A percentile compares a stretch with the other conserved stretches of the same genome.
These are phyloP conservation scores for Frieseomelitta varia DNA, from an alignment of 1,140 invertebrate species.

Conservation along the genomic window DNA sequence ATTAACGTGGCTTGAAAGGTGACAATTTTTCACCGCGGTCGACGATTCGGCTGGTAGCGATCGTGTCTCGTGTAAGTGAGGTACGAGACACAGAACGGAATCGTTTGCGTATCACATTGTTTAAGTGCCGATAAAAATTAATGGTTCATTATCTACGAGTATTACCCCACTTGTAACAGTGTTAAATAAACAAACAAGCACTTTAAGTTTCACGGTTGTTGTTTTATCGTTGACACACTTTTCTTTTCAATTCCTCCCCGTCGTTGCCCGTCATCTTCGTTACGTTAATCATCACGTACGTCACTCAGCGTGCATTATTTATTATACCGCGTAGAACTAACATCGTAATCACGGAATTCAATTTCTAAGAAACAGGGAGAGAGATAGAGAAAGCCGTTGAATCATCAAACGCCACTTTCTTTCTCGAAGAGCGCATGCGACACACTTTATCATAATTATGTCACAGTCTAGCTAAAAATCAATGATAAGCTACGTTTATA, in stretches of 20 bases:
- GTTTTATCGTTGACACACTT: conserved; percentile 48
- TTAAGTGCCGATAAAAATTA: conserved; percentile 60
- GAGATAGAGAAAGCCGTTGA: neutral
- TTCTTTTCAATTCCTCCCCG: conserved; percentile 3
- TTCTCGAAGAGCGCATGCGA: conserved; percentile 14
- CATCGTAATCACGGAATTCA: conserved; percentile 10
- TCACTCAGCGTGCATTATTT: neutral
- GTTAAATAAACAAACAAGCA: conserved; percentile 43
- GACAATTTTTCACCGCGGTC: neutral
- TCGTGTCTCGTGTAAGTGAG: conserved; percentile 14
- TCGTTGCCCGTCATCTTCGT: conserved; percentile 7
- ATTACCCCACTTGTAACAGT: conserved; percentile 49
- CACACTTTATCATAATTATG: conserved; percentile 45
- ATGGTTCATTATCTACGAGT: conserved; percentile 53
- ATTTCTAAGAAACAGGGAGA: neutral
- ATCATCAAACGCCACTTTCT: conserved; percentile 23
- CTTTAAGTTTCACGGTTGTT: conserved; percentile 39
- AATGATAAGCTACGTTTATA: neutral
- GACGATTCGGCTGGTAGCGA: neutral
- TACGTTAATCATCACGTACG: conserved; percentile 9
- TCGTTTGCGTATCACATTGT: conserved; percentile 32
- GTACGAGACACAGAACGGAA: conserved; percentile 30
- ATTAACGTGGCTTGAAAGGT: neutral
- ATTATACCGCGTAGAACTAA: neutral
- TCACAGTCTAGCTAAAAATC: conserved; percentile 26